These are phyloP conservation scores for Acheta domesticus DNA, from an alignment of 2,888 invertebrate genomes.

Conservation along the genomic window DNA sequence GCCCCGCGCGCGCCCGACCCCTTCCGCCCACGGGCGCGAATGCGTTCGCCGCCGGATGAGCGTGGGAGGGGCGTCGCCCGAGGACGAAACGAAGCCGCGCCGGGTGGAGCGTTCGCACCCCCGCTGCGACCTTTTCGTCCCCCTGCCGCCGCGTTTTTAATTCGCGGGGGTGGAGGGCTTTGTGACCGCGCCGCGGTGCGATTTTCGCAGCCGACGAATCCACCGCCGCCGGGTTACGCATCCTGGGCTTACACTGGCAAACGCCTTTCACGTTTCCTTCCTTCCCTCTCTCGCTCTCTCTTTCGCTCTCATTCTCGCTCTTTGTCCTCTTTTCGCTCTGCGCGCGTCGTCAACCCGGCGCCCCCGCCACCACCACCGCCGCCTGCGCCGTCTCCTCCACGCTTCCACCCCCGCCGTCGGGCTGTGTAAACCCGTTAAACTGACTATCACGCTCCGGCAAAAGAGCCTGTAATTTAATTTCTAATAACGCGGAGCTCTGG, in stretches of 20 bases:
- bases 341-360: neutral
- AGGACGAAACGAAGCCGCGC: conserved; percentile 1
- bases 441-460: conserved; percentile 28
- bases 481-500: conserved; percentile 31
- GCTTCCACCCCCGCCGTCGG: conserved; percentile 25
- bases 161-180: neutral
- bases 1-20: no score
- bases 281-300: conserved; percentile 24
- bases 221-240: neutral
- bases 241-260: no score
- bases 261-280: no score
- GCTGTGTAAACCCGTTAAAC: conserved; percentile 21
- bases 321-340: conserved; percentile 25
- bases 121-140: neutral
- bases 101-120: neutral
- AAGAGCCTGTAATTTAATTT: conserved; percentile 34
- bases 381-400: neutral
- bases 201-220: conserved; percentile 23
- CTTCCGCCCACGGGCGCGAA: neutral
- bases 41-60: conserved; percentile 22
- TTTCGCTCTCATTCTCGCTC: conserved; percentile 26
- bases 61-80: neutral
- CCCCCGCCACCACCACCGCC: neutral
- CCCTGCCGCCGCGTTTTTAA: no score
- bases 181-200: neutral